A percentile compares a stretch with the other conserved stretches of the same genome.
Conservation (phyloP, 2,888 invertebrate species). For the Crossocerus cetratus region DNA sequence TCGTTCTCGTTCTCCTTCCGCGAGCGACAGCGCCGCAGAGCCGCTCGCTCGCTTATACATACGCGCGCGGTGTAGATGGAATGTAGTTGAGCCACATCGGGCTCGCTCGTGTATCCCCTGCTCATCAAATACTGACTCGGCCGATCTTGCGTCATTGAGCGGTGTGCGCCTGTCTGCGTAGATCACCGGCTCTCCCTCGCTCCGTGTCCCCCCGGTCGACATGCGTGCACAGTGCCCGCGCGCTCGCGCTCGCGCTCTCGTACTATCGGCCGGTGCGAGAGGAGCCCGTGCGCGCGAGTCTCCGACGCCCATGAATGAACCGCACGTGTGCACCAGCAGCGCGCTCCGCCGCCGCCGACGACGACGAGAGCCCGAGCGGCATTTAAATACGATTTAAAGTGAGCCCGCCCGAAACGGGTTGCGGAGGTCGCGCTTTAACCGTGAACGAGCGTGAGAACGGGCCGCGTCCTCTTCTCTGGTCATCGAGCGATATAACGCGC, state of each 20-base stretch:
- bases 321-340: conserved; percentile 30
- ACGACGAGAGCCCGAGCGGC: conserved; percentile 36
- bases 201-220: too few species aligned
- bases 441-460: conserved; percentile 59
- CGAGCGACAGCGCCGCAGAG: not conserved
- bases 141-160: conserved; percentile 55
- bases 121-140: conserved; percentile 47
- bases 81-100: conserved; percentile 40
- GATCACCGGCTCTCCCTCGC: too few species aligned
- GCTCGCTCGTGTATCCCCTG: conserved; percentile 27
- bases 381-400: conserved; percentile 64
- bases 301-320: conserved; percentile 55
- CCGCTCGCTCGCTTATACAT: not conserved
- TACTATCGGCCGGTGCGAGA: not conserved
- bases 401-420: conserved; percentile 60
- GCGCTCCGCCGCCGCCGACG: not conserved
- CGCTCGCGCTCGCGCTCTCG: not conserved
- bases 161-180: too few species aligned
- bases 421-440: conserved; percentile 64
- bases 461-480: not conserved
- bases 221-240: too few species aligned
- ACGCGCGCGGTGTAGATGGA: conserved; percentile 22
- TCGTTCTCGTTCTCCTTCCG: not conserved
- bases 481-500: not conserved
- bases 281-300: conserved; percentile 1